A percentile compares a stretch with the other conserved stretches of the same genome.
Conservation (phyloP, 2,113 vertebrate species). For the Condylura cristata region DNA sequence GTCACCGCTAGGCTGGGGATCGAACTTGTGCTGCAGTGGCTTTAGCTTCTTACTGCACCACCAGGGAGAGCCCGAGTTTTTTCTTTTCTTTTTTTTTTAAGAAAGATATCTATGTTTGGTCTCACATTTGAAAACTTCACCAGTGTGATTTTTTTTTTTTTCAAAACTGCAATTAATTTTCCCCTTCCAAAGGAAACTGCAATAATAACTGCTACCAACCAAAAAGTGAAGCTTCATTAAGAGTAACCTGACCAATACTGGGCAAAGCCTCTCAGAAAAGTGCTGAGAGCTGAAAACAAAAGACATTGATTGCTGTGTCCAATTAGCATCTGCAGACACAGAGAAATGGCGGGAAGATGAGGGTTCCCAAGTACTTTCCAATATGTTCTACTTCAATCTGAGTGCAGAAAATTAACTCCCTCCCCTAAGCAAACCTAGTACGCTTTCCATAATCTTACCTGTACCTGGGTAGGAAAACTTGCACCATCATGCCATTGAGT, state of each 20-base stretch:
- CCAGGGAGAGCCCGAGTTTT: too few relatives aligned
- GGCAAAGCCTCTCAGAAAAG: constrained; percentile 38
- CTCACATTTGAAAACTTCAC: background rate
- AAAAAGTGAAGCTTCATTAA: constrained; percentile 25
- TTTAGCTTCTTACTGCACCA: too few relatives aligned
- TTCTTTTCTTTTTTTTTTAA: background rate
- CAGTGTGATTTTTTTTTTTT: background rate
- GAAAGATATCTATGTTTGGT: background rate
- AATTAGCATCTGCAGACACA: constrained; percentile 69
- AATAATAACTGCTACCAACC: background rate
- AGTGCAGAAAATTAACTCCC: constrained; percentile 43
- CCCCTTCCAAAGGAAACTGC: background rate
- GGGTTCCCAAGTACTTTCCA: background rate
- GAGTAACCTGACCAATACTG: background rate
- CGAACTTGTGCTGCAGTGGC: too few relatives aligned
- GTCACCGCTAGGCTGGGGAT: too few relatives aligned
- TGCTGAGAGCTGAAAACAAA: constrained; percentile 76
- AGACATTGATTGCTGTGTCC: constrained; percentile 67
- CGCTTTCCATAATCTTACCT: constrained; percentile 36
- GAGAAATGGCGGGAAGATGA: background rate
- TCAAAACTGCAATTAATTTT: constrained; percentile 18
- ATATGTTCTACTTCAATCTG: constrained; percentile 29
- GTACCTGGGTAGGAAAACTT: constrained; percentile 34
- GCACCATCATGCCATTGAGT: background rate
- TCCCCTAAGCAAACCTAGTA: background rate